Evolutionary conservation across 2,888 invertebrate genomes (phyloP), one percentile per base, ranked within the genome.

Genomic region (Acronicta leporina): DNA sequence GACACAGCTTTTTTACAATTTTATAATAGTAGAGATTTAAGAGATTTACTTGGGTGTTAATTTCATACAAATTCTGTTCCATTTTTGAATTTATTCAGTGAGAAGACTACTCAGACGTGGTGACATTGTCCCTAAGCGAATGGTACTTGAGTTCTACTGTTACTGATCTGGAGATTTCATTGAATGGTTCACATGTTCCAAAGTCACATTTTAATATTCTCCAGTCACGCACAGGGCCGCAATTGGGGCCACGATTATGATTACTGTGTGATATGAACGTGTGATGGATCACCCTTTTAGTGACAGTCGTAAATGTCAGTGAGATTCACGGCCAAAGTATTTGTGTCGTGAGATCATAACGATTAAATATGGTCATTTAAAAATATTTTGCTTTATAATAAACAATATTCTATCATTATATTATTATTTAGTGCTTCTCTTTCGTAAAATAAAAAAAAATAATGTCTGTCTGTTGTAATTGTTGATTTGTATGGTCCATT

Each of bases 141-240:
- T 33, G 30, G 10, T 9, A 9, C 9, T 30, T 1, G 30, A 5
- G 8, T 30, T 30, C 30, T 30, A n/a, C n/a, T 35, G 9, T 33
- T 33, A 33, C 3, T 33, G 33, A 13, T 13, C 5, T 38, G 7
- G n/a, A 38, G 38, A 5, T 38, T 33, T 50, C 10, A 45, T 49
- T 52, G 51, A 27, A 67, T 57, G 15, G 52, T 68, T 46, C 66
- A 46, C 15, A 46, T 47, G 25, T 58, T 53, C 59, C 60, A 72
- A 65, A 65, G 72, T 54, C 50, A 68, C 41, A 9, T 54, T 61
- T 50, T 57, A 70, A 73, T 77, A 50, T 30, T 55, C 16, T 8
- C 7, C 10, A 50, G 49, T 50, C 74, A 75, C 74, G 74, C 58
- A 64, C 68, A 69, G 73, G 66, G 57, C 52, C 45, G 56, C 60